Evolutionary conservation across 2,888 invertebrate species (phyloP).

Genomic region (Rhagonycha fulva): DNA sequence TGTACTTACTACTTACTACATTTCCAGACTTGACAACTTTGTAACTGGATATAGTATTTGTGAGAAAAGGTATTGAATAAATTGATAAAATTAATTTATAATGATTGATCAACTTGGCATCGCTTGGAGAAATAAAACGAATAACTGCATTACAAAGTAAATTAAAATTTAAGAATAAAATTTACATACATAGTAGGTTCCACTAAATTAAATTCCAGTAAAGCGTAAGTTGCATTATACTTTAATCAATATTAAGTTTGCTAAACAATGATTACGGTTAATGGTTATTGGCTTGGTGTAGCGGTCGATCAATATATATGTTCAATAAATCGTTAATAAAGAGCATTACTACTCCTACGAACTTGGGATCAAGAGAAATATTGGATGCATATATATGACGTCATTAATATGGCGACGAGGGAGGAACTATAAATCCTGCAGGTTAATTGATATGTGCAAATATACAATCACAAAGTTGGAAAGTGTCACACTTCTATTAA

Average conservation of each 20-base stretch:
- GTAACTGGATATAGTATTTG: neutral
- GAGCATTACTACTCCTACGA: conserved; percentile 36
- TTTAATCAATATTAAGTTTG: conserved; percentile 47
- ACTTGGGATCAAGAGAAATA: conserved; percentile 17
- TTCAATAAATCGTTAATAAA: conserved; percentile 41
- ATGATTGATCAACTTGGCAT: conserved; percentile 11
- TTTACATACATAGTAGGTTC: conserved; percentile 48
- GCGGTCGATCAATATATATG: conserved; percentile 40
- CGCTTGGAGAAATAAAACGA: conserved; percentile 19
- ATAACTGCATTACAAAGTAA: conserved; percentile 35
- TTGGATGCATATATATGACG: conserved; percentile 15
- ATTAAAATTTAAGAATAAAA: conserved; percentile 49
- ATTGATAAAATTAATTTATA: conserved; percentile 1
- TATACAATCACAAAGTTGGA: conserved; percentile 22
- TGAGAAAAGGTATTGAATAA: neutral
- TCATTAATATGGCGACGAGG: conserved; percentile 28
- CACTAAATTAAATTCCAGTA: conserved; percentile 43
- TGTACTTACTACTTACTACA: neutral
- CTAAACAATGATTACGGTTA: conserved; percentile 46
- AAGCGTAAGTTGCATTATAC: conserved; percentile 43
- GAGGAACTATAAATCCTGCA: conserved; percentile 26
- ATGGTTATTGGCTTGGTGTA: conserved; percentile 43
- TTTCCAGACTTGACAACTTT: neutral
- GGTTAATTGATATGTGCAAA: conserved; percentile 26
- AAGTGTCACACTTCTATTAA: conserved; percentile 23